A percentile compares a stretch with the other conserved stretches of the same genome.
Evolutionary conservation across 2,113 vertebrate genomes (phyloP).

Genomic region (Prunella fulvescens): DNA sequence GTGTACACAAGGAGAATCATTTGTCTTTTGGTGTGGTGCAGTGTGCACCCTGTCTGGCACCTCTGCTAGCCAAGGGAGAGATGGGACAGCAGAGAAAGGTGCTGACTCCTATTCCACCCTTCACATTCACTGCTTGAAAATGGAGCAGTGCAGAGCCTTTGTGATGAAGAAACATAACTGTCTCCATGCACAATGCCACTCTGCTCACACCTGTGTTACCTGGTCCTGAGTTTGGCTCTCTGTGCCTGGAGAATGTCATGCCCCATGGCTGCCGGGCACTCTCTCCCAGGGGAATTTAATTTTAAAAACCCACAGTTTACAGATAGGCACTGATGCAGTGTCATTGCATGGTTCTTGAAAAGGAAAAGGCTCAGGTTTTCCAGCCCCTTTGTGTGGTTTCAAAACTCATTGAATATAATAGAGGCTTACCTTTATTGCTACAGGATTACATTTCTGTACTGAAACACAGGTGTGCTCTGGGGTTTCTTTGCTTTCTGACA

Average conservation of each 20-base stretch:
- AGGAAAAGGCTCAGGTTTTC: background rate
- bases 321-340: background rate
- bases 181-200: background rate
- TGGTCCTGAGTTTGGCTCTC: background rate
- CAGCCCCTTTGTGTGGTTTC: background rate
- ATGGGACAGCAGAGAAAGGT: no score
- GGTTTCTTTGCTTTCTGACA: background rate
- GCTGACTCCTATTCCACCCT: background rate
- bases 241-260: background rate
- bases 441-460: background rate
- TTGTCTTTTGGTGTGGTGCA: background rate
- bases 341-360: accelerated
- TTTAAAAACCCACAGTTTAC: background rate
- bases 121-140: background rate
- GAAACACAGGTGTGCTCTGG: background rate
- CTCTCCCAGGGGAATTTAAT: background rate
- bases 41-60: background rate
- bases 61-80: background rate
- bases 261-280: no score
- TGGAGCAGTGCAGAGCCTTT: background rate
- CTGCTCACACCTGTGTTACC: background rate
- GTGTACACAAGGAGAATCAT: background rate
- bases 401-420: background rate
- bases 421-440: background rate
- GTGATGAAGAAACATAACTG: background rate